Conservation (phyloP, 2,888 invertebrate species). For the Metacarcinus magister region DNA sequence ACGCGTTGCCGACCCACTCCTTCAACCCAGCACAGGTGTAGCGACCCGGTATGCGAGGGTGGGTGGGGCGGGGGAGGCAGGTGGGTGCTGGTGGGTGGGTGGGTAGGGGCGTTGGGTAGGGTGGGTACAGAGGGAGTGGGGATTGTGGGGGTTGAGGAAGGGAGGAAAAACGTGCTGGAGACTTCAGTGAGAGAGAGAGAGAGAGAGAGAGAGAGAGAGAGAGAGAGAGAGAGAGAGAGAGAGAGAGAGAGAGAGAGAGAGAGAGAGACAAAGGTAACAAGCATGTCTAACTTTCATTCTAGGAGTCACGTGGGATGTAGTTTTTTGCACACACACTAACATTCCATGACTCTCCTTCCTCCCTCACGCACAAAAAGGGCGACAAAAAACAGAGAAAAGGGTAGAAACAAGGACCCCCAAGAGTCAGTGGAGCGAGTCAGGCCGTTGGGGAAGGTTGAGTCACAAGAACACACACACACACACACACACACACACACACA, state of each 20-base stretch:
- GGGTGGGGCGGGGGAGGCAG: background rate
- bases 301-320: background rate
- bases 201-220: no score
- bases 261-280: slow-evolving; percentile 35
- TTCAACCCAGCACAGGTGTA: background rate
- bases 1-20: background rate
- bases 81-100: background rate
- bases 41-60: background rate
- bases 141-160: background rate
- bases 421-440: background rate
- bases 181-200: slow-evolving; percentile 53
- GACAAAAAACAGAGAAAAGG: background rate
- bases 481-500: no score
- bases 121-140: background rate
- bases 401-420: background rate
- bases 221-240: slow-evolving; percentile 42
- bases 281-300: slow-evolving; percentile 10
- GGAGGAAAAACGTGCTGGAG: background rate
- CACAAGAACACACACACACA: background rate
- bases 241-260: slow-evolving; percentile 64
- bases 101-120: background rate
- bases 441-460: slow-evolving; percentile 11
- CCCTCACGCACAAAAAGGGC: background rate
- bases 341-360: background rate
- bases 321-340: background rate